A percentile compares a stretch with the other conserved stretches of the same genome.
These are phyloP conservation scores for Phyllotis vaccarum DNA, from an alignment of 2,797 vertebrate species.

Conservation along the genomic window DNA sequence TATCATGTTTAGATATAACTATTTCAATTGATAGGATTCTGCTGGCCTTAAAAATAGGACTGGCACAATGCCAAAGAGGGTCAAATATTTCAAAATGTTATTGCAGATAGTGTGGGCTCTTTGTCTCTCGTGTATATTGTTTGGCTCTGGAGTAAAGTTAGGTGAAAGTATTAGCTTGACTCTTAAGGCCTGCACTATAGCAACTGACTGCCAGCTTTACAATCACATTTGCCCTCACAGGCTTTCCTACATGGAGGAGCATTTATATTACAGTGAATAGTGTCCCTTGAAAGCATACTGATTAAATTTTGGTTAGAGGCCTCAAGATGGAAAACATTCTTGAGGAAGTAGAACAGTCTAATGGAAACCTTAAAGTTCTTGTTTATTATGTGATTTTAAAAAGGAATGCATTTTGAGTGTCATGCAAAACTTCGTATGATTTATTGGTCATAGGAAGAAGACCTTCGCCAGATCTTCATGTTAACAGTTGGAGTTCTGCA, in stretches of 20 bases:
- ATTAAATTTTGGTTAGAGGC: slow-evolving; percentile 62
- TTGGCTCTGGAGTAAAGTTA: slow-evolving; percentile 85
- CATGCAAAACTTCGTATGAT: slow-evolving; percentile 60
- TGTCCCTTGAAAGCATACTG: slow-evolving; percentile 46
- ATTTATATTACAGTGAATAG: slow-evolving; percentile 28
- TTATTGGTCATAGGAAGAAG: slow-evolving; percentile 91
- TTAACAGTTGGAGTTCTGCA: slow-evolving; percentile 98
- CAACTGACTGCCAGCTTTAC: slow-evolving; percentile 70
- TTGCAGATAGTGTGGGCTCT: slow-evolving; percentile 87
- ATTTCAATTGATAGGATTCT: slow-evolving; percentile 85
- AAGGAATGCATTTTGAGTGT: slow-evolving; percentile 20
- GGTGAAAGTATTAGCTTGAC: slow-evolving; percentile 84
- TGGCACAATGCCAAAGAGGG: slow-evolving; percentile 87
- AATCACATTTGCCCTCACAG: slow-evolving; percentile 53
- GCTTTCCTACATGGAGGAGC: neutral
- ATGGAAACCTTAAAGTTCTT: slow-evolving; percentile 64
- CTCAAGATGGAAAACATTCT: slow-evolving; percentile 63
- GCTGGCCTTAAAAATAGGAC: slow-evolving; percentile 88
- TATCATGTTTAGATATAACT: slow-evolving; percentile 82
- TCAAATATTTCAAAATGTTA: slow-evolving; percentile 87
- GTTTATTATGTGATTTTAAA: slow-evolving; percentile 66
- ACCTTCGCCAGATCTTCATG: slow-evolving; percentile 97
- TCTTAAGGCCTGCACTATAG: slow-evolving; percentile 68
- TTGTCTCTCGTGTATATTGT: slow-evolving; percentile 88
- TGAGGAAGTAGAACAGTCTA: slow-evolving; percentile 61